Base-by-base conservation (phyloP, 2,888 invertebrate genomes). In the Ceramica pisi region DNA sequence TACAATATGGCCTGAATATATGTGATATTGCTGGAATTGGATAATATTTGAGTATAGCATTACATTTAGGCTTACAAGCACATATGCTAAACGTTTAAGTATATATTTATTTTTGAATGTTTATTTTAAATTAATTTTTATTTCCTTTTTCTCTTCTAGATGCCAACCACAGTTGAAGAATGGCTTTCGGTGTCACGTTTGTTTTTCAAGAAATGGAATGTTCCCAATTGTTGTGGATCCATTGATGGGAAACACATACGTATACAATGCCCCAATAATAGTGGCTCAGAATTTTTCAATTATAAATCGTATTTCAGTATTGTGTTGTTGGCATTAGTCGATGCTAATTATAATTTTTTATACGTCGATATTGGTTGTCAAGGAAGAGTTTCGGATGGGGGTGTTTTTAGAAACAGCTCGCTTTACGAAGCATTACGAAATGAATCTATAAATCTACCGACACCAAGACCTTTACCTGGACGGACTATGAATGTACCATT, bases 241-340 rank as follows among this genome's bases (percentile, higher is more conserved):
- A 38, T 57, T 38, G 57, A 21, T 57, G 57, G 57, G 57, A 57
- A 38, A 57, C 57, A 57, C 16, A 38, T 38, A 57, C 35, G 38
- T 57, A 57, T 38, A 21, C 38, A 38, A 57, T 57, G 57, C 21
- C 38, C 38, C 21, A 38, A 38, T 38, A 57, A 57, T 57, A 57
- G 57, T 38, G 57, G 21, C 9, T 57, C 21, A 38, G 21, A 57
- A 21, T 57, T 57, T 57, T 57, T 57, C 16, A 57, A 38, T 57
- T 57, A 57, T 59, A 59, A 41, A 41, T 41, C 59, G 38, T 59
- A 59, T 59, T 59, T 59, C 56, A 57, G 56, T 56, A 56, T 56
- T 26, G 26, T 26, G 26, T 26, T 26, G 26, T 26, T 26, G 26
- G 26, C 26, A 26, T 26, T 26, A 26, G 26, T 26, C 26, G 26